phyloP scores from a whole-genome alignment of 2,113 vertebrate genomes.

The Anarrhichthys ocellatus region DNA sequence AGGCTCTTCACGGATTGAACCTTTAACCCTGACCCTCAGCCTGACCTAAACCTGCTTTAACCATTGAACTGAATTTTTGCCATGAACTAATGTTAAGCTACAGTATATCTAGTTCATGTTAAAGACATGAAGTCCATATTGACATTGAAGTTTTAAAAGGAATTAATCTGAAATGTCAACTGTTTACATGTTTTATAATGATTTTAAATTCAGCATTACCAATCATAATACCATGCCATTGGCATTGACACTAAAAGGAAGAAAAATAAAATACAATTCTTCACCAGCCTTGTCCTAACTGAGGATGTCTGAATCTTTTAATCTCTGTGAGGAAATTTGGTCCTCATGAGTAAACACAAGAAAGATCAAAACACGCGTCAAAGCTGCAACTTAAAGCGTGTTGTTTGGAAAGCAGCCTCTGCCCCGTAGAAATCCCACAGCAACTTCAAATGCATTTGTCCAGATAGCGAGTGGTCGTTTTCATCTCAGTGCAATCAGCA shows the following conservation, averaged over 20 bases:
- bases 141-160: not conserved
- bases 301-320: slow-evolving; percentile 5
- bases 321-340: slow-evolving; percentile 18
- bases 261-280: not conserved
- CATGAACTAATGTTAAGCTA: not conserved
- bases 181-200: not conserved
- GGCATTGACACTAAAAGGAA: not conserved
- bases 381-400: slow-evolving; percentile 45
- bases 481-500: slow-evolving; percentile 64
- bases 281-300: not conserved
- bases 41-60: slow-evolving; percentile 3
- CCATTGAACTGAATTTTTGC: not conserved
- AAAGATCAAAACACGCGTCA: slow-evolving; percentile 50
- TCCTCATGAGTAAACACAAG: slow-evolving; percentile 24
- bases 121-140: not conserved
- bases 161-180: not conserved
- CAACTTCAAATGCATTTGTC: slow-evolving; percentile 65
- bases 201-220: not conserved
- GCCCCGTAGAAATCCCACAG: slow-evolving; percentile 27
- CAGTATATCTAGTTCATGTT: not conserved
- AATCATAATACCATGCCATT: not conserved
- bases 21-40: slow-evolving; percentile 18
- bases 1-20: slow-evolving; percentile 25
- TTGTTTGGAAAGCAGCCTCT: slow-evolving; percentile 44
- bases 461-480: slow-evolving; percentile 50